Base-by-base conservation (phyloP, 2,113 vertebrate genomes). In the Crotophaga sulcirostris region DNA sequence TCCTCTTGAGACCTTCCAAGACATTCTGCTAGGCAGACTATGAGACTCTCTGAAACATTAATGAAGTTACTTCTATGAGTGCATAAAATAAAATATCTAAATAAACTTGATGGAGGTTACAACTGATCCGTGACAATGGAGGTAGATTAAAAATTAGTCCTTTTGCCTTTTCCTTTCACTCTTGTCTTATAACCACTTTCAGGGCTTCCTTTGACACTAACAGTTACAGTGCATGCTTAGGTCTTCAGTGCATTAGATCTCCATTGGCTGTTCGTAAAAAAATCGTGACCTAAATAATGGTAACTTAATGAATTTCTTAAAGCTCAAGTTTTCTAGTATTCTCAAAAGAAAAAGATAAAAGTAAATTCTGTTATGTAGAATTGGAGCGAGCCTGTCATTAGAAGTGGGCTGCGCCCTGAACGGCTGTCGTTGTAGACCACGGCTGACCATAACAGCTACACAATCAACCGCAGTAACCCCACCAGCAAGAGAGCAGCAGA, bases 1-100 rank as follows among this genome's bases (percentile, higher is more conserved):
- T 96, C 24, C 72, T 90, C 93, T 85, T 83, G 78, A 73, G 75
- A 89, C 55, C 14, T 85, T 96, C 62, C 34, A 76, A 84, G 69
- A 64, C 31, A 49, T 58, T 93, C 74, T 76, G 54, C 29, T 62
- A 76, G n/a, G n/a, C 45, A 91, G 62, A n/a, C 19, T 62, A 11
- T 60, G 52, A 87, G 58, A 64, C 26, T 64, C 21, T 67, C n/a
- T 58, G 49, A 94, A 90, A 90, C n/a, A 80, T 70, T 74, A 86
- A 85, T 76, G 80, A 81, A 77, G 54, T 58, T 88, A 60, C 77
- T 93, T 94, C 79, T 52, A 64, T 51, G 31, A 74, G 4, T 34
- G 33, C 52, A 59, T 77, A 79, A 89, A 89, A 83, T 63, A 67
- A 66, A 94, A 91, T 72, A 84, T 10, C 63, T 45, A 80, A 40